Percentiles rank a stretch among this genome's conserved stretches.
Evolutionary conservation across 2,888 invertebrate genomes (phyloP).

Genomic region (Drosophila prolongata): DNA sequence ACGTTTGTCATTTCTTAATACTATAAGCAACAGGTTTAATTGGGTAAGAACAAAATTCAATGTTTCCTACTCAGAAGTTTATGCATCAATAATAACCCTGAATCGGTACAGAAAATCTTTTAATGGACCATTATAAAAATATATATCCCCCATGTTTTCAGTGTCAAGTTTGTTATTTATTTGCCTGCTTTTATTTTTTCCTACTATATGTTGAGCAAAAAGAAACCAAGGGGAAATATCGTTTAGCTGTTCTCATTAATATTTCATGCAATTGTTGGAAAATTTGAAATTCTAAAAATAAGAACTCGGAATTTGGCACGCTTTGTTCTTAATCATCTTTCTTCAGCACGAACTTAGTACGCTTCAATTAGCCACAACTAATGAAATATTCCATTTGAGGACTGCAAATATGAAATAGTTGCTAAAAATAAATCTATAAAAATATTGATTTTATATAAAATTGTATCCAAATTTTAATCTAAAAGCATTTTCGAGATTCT

Average conservation of each 20-base stretch:
- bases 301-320: conserved; percentile 19
- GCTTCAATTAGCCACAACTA: conserved; percentile 57
- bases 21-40: conserved; percentile 10
- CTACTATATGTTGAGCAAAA: conserved; percentile 4
- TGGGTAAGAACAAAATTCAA: not conserved
- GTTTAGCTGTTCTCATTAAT: conserved; percentile 11
- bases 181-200: conserved; percentile 49
- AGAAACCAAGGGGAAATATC: conserved; percentile 1
- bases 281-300: conserved; percentile 13
- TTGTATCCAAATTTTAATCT: too few species aligned
- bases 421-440: not conserved
- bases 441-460: too few species aligned
- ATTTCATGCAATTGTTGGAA: conserved; percentile 26
- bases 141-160: conserved; percentile 56
- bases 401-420: not conserved
- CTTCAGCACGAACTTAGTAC: not conserved
- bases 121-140: conserved; percentile 58
- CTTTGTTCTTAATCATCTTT: conserved; percentile 6
- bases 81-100: conserved; percentile 38
- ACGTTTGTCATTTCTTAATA: not conserved
- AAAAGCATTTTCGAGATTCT: not conserved
- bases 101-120: conserved; percentile 53
- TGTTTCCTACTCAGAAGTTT: conserved; percentile 18
- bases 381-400: conserved; percentile 49
- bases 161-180: conserved; percentile 66